Base-by-base conservation (phyloP, 2,113 vertebrate genomes). In the Gymnobelideus leadbeateri region DNA sequence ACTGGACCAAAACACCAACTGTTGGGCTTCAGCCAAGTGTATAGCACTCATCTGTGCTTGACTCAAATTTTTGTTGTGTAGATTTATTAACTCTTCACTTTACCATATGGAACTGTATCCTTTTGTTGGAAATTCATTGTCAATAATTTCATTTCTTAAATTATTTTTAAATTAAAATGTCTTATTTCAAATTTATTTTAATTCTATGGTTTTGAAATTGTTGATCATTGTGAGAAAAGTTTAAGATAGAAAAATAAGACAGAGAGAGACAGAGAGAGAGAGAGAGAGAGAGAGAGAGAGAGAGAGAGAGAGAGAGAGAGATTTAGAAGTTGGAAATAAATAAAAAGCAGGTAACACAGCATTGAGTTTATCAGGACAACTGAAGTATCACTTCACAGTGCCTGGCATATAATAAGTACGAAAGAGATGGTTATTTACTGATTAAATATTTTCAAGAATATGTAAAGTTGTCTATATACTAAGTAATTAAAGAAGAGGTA, bases 31-130 rank as follows among this genome's bases (percentile, higher is more conserved):
- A 97, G 91, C 96, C 97, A 97, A 98, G 95, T 98, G 93, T 97
- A 95, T 57, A 97, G 51, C 94, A 92, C 90, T 98, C 98, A 94
- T 98, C 93, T 98, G 95, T 96, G 97, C 90, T 98, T 97, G 89
- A 51, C 97, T 98, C 98, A 91, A 89, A 96, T 98, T 96, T 96
- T 92, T 37, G 4, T 89, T 90, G 54, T 95, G 98, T 68, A 93
- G 46, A 96, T 91, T 96, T 0, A 1, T 98, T 97, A 98, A 96
- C 96, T 95, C 96, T 94, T 98, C 47, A 91, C 14, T 95, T 94
- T 94, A 57, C 31, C 53, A 3, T 91, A 52, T 57, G 8, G 49
- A 94, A 94, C 49, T 14, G 28, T 95, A 91, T 94, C 1, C n/a
- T 31, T 89, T 14, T 57, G 90, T 92, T 25, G 31, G 12, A 92